These are phyloP conservation scores for Nomada fabriciana DNA, from an alignment of 2,888 invertebrate species.

Conservation along the genomic window DNA sequence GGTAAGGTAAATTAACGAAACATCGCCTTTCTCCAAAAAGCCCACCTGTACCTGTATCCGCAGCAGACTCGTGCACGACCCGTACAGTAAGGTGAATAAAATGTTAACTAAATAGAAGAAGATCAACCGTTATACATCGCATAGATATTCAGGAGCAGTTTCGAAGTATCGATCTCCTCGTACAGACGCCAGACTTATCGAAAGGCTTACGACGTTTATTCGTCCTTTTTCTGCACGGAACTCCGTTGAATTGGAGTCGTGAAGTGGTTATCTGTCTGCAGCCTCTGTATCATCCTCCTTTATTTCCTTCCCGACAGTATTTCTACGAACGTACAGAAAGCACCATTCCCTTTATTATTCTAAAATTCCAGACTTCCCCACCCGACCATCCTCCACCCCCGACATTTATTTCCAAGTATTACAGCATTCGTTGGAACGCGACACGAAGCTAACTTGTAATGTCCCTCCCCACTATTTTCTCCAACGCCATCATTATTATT, in stretches of 20 bases:
- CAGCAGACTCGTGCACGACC: too few relatives aligned
- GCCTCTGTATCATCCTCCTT: background rate
- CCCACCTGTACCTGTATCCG: too few relatives aligned
- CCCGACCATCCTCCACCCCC: too few relatives aligned
- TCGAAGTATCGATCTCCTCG: conserved; percentile 20
- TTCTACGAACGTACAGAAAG: background rate
- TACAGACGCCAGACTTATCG: conserved; percentile 17
- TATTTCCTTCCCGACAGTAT: background rate
- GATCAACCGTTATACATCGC: background rate
- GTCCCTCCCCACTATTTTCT: background rate
- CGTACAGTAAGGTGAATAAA: too few relatives aligned
- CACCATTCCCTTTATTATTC: conserved; percentile 5
- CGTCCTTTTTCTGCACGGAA: background rate
- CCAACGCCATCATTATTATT: background rate
- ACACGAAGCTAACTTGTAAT: background rate
- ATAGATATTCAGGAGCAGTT: conserved; percentile 6
- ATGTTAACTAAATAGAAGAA: too few relatives aligned
- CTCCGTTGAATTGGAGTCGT: background rate
- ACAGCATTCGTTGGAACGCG: background rate
- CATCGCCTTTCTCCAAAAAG: too few relatives aligned
- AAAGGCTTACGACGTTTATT: conserved; percentile 27
- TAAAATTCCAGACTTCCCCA: background rate
- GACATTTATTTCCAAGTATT: background rate
- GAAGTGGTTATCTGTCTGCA: conserved; percentile 31
- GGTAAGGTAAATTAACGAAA: too few relatives aligned